Evolutionary conservation across 2,113 vertebrate species (phyloP), one percentile per base, ranked within the genome.

Genomic region (Indicator indicator): DNA sequence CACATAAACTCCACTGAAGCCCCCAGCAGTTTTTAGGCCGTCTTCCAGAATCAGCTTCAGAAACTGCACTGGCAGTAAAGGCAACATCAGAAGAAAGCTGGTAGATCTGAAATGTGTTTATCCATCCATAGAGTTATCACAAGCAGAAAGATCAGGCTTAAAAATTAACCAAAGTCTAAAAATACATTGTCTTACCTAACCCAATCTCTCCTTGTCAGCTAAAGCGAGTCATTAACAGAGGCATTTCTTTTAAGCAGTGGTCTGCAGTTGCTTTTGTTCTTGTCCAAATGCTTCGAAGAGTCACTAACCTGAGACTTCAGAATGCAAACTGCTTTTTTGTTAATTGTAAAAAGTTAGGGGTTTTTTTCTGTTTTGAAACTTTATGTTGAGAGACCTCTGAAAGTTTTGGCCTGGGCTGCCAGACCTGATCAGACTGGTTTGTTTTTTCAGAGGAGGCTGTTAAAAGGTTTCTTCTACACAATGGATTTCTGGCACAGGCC

Each of bases 81-180:
- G 69, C 65, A 65, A 14, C 3, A 3, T 64, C 59, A 62, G 32
- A 64, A 54, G 46, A 74, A 62, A 59, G 46, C 65, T 62, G 56
- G 30, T 77, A 81, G 65, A 80, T 90, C 79, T 93, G 86, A 93
- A 78, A 90, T 36, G 80, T 77, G 58, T 94, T 95, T 86, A 78
- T 86, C 62, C 91, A 78, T 68, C 94, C 79, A 36, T 65, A 81
- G 79, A 86, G 62, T 56, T 83, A 68, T 91, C 93, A 86, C 82
- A 83, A 62, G 74, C 58, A 94, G 89, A 94, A 93, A 93, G 83
- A 88, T 88, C 54, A 69, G 44, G 73, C 32, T 94, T 97, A 96
- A 94, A 96, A 94, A 91, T 94, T 94, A 96, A 91, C 91, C 2
- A 1, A 60, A 58, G 76, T 86, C 88, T 94, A 95, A 88, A 95